A percentile compares a stretch with the other conserved stretches of the same genome.
These are phyloP conservation scores for Heptranchias perlo DNA, from an alignment of 2,113 vertebrate genomes.

Conservation along the genomic window DNA sequence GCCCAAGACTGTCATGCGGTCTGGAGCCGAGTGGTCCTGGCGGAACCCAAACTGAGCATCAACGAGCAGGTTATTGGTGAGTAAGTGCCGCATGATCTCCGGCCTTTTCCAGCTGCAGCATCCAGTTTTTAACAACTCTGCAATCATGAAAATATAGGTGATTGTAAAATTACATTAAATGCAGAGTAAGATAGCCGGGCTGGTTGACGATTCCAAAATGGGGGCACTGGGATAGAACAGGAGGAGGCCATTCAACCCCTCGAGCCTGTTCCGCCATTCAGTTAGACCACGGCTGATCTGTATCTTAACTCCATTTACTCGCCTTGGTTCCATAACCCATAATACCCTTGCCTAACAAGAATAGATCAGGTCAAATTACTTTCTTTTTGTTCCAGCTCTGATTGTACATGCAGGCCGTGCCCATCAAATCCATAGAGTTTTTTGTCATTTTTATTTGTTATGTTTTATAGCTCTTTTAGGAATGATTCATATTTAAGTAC, in stretches of 20 bases:
- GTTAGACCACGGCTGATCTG: not conserved
- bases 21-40: no score
- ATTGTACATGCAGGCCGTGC: not conserved
- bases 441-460: not conserved
- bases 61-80: no score
- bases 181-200: not conserved
- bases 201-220: not conserved
- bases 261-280: not conserved
- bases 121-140: not conserved
- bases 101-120: not conserved
- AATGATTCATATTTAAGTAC: conserved; percentile 16
- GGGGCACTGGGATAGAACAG: not conserved
- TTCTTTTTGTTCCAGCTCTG: not conserved
- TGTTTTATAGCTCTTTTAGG: not conserved
- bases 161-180: not conserved
- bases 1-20: no score
- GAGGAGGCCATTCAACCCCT: not conserved
- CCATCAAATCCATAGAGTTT: not conserved
- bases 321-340: not conserved
- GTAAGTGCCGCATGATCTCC: no score
- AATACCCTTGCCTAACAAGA: not conserved
- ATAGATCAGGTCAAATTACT: not conserved
- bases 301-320: not conserved
- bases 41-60: no score
- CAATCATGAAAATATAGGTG: not conserved